Percentiles rank a stretch among this genome's conserved stretches.
These are phyloP conservation scores for Carassius carassius DNA, from an alignment of 2,113 vertebrate genomes.

Conservation along the genomic window DNA sequence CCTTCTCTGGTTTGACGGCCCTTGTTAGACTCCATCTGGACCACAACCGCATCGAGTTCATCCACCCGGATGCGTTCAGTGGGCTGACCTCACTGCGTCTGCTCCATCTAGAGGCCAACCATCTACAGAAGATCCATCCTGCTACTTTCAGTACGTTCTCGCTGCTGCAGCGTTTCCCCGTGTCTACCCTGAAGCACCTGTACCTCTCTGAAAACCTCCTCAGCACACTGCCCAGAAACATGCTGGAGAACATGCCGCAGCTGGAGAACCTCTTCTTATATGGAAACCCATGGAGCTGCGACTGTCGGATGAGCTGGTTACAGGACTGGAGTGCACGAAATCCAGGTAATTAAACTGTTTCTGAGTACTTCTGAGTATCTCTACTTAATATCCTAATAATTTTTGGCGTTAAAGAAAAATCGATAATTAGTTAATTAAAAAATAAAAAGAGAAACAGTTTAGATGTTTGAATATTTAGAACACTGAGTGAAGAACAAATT, in stretches of 20 bases:
- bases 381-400: no score
- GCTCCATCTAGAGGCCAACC: slow-evolving; percentile 90
- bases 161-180: slow-evolving; percentile 81
- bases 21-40: slow-evolving; percentile 87
- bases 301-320: slow-evolving; percentile 83
- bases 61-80: slow-evolving; percentile 86
- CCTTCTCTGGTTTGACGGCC: slow-evolving; percentile 82
- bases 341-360: slow-evolving; percentile 73
- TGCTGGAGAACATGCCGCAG: slow-evolving; percentile 77
- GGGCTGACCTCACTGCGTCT: slow-evolving; percentile 85
- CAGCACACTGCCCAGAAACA: slow-evolving; percentile 70
- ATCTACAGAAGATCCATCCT: slow-evolving; percentile 85
- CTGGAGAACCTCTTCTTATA: slow-evolving; percentile 88
- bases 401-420: no score
- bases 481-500: background rate
- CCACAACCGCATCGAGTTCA: slow-evolving; percentile 88
- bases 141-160: slow-evolving; percentile 83
- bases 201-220: slow-evolving; percentile 90
- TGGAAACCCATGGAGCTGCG: slow-evolving; percentile 89
- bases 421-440: no score
- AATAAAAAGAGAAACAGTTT: no score
- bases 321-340: slow-evolving; percentile 78
- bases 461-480: background rate
- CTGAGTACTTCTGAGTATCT: background rate
- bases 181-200: slow-evolving; percentile 88